A percentile compares a stretch with the other conserved stretches of the same genome.
phyloP scores from a whole-genome alignment of 2,888 invertebrate genomes.

The Tetragonula carbonaria region DNA sequence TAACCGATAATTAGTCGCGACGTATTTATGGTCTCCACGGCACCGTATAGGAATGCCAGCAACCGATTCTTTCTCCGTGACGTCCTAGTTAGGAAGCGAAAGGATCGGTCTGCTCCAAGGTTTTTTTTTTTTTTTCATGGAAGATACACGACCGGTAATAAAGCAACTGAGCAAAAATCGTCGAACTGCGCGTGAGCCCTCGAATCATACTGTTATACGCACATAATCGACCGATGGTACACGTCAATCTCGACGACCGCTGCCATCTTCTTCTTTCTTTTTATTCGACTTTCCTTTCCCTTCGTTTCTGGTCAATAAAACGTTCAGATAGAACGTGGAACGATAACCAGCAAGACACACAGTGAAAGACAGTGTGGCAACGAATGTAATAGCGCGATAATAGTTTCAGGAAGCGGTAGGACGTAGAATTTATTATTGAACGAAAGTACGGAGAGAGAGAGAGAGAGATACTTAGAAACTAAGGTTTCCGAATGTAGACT shows the following conservation, averaged over 20 bases:
- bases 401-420: constrained; percentile 3
- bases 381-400: background rate
- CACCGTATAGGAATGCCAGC: constrained; percentile 43
- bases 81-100: constrained; percentile 35
- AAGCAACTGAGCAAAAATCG: constrained; percentile 4
- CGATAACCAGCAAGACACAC: background rate
- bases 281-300: background rate
- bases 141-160: background rate
- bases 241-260: background rate
- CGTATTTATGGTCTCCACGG: constrained; percentile 41
- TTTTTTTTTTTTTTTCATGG: constrained; percentile 11
- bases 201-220: background rate
- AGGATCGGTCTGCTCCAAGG: constrained; percentile 12
- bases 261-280: background rate
- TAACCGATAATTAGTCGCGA: constrained; percentile 58
- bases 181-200: background rate
- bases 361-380: background rate
- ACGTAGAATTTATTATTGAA: constrained; percentile 3
- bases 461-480: background rate
- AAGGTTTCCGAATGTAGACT: background rate
- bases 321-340: background rate
- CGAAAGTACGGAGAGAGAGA: background rate
- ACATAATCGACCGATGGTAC: background rate
- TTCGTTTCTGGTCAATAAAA: background rate
- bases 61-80: constrained; percentile 51